Conservation (phyloP, 2,113 vertebrate genomes). For the Sula dactylatra region DNA sequence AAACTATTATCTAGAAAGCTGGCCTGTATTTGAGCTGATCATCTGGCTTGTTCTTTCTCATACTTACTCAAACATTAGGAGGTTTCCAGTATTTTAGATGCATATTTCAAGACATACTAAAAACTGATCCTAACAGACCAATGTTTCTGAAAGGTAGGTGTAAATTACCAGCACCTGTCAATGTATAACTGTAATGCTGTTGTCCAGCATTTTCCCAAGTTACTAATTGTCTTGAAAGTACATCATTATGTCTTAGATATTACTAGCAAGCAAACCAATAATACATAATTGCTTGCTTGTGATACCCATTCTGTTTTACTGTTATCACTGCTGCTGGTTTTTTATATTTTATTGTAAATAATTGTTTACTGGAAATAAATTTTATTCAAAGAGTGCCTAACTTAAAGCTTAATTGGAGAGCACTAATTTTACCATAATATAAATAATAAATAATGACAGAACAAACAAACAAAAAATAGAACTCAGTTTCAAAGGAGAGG, state of each 20-base stretch:
- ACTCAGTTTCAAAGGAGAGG: background rate
- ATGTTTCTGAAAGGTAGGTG: background rate
- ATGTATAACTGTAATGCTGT: background rate
- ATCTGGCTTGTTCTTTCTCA: background rate
- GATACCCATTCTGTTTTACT: background rate
- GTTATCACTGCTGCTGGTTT: background rate
- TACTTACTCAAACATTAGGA: background rate
- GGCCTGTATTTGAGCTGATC: background rate
- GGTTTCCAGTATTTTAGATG: background rate
- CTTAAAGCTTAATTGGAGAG: background rate
- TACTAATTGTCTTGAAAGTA: background rate
- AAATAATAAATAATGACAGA: background rate
- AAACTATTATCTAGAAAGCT: background rate
- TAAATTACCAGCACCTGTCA: background rate
- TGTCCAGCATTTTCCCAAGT: background rate
- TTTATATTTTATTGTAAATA: background rate
- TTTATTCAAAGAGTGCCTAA: background rate
- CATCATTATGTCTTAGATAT: background rate
- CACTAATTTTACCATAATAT: background rate
- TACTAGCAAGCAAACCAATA: background rate
- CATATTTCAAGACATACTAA: background rate
- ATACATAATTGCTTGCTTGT: background rate
- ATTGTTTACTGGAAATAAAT: background rate
- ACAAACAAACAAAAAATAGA: background rate
- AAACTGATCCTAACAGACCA: background rate